These are phyloP conservation scores for Lithophane semibrunnea DNA, from an alignment of 2,888 invertebrate species.

Conservation along the genomic window DNA sequence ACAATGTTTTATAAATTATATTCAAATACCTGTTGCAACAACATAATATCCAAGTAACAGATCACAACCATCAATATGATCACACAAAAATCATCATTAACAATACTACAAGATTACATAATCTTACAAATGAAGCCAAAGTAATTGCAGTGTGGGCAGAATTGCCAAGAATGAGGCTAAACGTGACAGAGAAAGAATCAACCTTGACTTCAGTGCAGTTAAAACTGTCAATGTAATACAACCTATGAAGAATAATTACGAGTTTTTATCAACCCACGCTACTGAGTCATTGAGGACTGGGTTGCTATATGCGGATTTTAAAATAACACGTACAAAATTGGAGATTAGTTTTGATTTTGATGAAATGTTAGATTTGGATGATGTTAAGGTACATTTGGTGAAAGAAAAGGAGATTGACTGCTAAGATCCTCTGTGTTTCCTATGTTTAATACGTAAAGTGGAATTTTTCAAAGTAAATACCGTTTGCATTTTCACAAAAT, in stretches of 20 bases:
- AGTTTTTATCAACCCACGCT: slow-evolving; percentile 77
- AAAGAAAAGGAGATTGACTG: neutral
- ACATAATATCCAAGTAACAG: neutral
- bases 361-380: too few relatives aligned
- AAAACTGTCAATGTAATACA: slow-evolving; percentile 55
- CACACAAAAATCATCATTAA: slow-evolving; percentile 12
- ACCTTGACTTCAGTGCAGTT: slow-evolving; percentile 46
- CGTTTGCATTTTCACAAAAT: neutral
- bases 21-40: neutral
- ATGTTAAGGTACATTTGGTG: neutral
- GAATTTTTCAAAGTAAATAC: neutral
- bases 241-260: slow-evolving; percentile 71
- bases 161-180: slow-evolving; percentile 63
- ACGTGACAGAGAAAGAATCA: slow-evolving; percentile 48
- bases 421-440: neutral
- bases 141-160: slow-evolving; percentile 43
- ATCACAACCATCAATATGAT: neutral
- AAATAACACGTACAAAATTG: slow-evolving; percentile 8
- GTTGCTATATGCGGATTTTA: slow-evolving; percentile 46
- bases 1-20: neutral
- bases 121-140: slow-evolving; percentile 34
- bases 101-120: slow-evolving; percentile 38
- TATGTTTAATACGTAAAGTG: neutral
- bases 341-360: neutral
- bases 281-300: slow-evolving; percentile 76